A percentile compares a stretch with the other conserved stretches of the same genome.
These are phyloP conservation scores for Clamator glandarius DNA, from an alignment of 2,797 vertebrate species.

Conservation along the genomic window DNA sequence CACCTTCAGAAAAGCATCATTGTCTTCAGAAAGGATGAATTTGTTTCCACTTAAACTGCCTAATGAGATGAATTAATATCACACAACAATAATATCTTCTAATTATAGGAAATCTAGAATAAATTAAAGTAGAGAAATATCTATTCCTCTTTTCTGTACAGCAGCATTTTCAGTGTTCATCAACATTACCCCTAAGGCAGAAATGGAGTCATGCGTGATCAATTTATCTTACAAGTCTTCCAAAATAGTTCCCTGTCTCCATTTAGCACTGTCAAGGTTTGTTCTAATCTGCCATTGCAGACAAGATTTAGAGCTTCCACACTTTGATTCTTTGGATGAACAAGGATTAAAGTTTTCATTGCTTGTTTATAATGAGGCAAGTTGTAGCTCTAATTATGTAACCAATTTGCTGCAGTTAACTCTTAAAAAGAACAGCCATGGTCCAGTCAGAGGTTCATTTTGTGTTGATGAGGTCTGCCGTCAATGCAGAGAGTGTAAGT, in stretches of 20 bases:
- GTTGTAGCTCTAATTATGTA: conserved; percentile 26
- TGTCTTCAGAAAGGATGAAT: conserved; percentile 13
- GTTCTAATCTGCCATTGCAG: conserved; percentile 58
- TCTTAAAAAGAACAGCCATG: conserved; percentile 15
- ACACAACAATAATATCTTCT: conserved; percentile 46
- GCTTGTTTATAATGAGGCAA: conserved; percentile 43
- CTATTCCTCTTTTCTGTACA: background rate
- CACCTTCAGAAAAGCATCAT: background rate
- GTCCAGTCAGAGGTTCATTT: background rate
- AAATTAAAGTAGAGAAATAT: conserved; percentile 48
- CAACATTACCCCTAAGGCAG: conserved; percentile 26
- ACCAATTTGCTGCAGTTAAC: conserved; percentile 19
- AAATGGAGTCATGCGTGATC: conserved; percentile 43
- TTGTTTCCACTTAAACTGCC: conserved; percentile 17
- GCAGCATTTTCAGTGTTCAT: conserved; percentile 39
- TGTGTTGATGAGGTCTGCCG: background rate
- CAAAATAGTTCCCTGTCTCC: conserved; percentile 38
- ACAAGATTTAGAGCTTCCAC: conserved; percentile 35
- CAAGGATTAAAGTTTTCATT: conserved; percentile 13
- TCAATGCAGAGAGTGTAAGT: background rate
- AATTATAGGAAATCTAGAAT: conserved; percentile 45
- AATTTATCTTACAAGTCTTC: conserved; percentile 58
- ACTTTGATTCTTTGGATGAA: conserved; percentile 45
- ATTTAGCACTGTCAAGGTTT: conserved; percentile 60
- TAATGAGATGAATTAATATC: conserved; percentile 36